A percentile compares a stretch with the other conserved stretches of the same genome.
Evolutionary conservation across 2,113 vertebrate species (phyloP).

Genomic region (Solea senegalensis): DNA sequence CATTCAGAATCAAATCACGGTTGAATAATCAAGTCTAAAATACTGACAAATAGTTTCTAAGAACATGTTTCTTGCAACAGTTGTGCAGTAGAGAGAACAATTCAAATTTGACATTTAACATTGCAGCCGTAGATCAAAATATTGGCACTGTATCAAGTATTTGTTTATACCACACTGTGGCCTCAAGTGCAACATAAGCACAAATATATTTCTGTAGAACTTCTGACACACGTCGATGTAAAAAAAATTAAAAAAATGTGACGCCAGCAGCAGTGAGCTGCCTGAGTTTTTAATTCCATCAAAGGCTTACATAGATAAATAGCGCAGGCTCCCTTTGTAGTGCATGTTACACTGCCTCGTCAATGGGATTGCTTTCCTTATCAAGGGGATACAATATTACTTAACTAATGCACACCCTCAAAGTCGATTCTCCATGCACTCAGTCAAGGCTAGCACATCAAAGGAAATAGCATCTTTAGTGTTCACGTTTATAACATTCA

Average conservation of each 20-base stretch:
- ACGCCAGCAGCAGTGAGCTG: constrained; percentile 56
- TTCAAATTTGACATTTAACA: constrained; percentile 6
- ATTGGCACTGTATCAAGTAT: constrained; percentile 46
- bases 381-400: constrained; percentile 75
- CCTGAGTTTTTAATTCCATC: constrained; percentile 79
- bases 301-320: constrained; percentile 76
- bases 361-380: constrained; percentile 74
- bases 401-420: constrained; percentile 73
- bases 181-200: constrained; percentile 48
- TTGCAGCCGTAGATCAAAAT: constrained; percentile 10
- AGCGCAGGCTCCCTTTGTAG: constrained; percentile 67
- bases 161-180: constrained; percentile 59
- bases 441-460: constrained; percentile 69
- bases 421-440: constrained; percentile 64
- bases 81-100: background rate
- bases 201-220: constrained; percentile 60
- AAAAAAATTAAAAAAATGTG: constrained; percentile 66
- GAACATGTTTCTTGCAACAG: too few relatives aligned
- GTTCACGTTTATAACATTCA: constrained; percentile 64
- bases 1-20: too few relatives aligned
- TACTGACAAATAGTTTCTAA: too few relatives aligned
- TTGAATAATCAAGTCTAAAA: too few relatives aligned
- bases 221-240: constrained; percentile 68
- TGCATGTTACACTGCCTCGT: constrained; percentile 62
- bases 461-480: constrained; percentile 64